Percentiles rank a stretch among this genome's conserved stretches.
Evolutionary conservation across 2,797 vertebrate genomes (phyloP).

Genomic region (Rhadinocentrus ornatus): DNA sequence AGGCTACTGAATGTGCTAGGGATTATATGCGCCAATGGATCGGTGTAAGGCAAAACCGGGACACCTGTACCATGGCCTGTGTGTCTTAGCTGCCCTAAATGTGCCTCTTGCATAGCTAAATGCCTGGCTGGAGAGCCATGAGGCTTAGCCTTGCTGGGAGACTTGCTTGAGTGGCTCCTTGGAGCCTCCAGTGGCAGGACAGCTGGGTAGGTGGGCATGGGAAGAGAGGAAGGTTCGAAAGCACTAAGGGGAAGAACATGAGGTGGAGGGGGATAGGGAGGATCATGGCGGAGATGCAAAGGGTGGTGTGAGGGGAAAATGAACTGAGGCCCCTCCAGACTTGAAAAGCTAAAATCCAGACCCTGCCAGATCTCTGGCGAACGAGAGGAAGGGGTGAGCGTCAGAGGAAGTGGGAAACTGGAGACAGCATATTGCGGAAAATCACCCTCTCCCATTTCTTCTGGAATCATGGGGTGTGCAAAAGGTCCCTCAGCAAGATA

Average conservation of each 20-base stretch:
- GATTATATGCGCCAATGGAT: constrained; percentile 91
- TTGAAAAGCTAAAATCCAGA: constrained; percentile 92
- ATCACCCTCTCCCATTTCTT: constrained; percentile 92
- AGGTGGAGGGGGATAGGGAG: constrained; percentile 87
- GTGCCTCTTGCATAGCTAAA: constrained; percentile 97
- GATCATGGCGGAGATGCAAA: constrained; percentile 87
- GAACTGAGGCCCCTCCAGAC: constrained; percentile 92
- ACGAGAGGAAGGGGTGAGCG: constrained; percentile 91
- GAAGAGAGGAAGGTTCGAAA: constrained; percentile 82
- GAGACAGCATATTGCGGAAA: constrained; percentile 89
- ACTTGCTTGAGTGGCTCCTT: constrained; percentile 91
- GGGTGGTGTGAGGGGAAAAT: constrained; percentile 94
- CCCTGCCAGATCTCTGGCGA: constrained; percentile 96
- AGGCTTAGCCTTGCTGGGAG: constrained; percentile 89
- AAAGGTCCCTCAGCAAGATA: constrained; percentile 93
- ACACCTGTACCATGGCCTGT: constrained; percentile 97
- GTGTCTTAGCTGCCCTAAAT: constrained; percentile 98
- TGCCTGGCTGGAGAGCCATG: constrained; percentile 91
- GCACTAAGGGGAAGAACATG: constrained; percentile 89
- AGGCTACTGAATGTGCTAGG: constrained; percentile 95
- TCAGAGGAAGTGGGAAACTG: constrained; percentile 93
- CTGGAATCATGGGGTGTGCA: constrained; percentile 93
- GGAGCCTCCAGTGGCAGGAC: constrained; percentile 93
- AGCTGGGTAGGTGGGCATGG: constrained; percentile 92
- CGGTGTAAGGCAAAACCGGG: constrained; percentile 98